phyloP scores from a whole-genome alignment of 2,113 vertebrate genomes.

The Gallinago undulata region DNA sequence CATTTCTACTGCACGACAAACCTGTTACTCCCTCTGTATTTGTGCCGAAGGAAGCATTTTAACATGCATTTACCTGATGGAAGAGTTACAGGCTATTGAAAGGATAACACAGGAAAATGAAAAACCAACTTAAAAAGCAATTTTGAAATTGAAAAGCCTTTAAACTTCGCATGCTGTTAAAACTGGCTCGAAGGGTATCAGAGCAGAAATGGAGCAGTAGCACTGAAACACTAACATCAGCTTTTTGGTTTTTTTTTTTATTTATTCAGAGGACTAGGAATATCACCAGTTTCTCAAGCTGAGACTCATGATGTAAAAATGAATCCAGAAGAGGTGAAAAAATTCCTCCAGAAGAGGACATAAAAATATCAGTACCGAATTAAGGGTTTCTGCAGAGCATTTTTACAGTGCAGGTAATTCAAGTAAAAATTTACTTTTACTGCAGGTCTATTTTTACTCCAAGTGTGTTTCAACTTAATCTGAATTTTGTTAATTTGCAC shows the following conservation, averaged over 20 bases:
- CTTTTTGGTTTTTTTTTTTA: background rate
- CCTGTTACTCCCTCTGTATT: background rate
- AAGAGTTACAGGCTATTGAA: slow-evolving; percentile 2
- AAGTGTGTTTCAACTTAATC: background rate
- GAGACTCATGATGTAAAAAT: background rate
- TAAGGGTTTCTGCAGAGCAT: background rate
- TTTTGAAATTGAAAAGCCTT: slow-evolving; percentile 30
- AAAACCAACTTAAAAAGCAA: background rate
- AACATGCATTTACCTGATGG: background rate
- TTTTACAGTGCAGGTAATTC: too few species aligned
- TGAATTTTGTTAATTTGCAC: background rate
- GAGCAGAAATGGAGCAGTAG: background rate
- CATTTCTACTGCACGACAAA: background rate
- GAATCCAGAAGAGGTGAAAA: background rate
- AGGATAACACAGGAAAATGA: background rate
- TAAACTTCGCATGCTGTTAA: background rate
- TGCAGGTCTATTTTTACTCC: background rate
- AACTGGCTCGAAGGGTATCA: background rate
- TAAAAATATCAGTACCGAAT: background rate
- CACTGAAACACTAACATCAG: background rate
- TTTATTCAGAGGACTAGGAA: background rate
- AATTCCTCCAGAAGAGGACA: too few species aligned
- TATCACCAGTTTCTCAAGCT: background rate
- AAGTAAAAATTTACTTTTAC: too few species aligned
- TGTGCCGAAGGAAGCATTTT: background rate